Conservation (phyloP, 1,140 invertebrate genomes). For the Eriosoma lanigerum region DNA sequence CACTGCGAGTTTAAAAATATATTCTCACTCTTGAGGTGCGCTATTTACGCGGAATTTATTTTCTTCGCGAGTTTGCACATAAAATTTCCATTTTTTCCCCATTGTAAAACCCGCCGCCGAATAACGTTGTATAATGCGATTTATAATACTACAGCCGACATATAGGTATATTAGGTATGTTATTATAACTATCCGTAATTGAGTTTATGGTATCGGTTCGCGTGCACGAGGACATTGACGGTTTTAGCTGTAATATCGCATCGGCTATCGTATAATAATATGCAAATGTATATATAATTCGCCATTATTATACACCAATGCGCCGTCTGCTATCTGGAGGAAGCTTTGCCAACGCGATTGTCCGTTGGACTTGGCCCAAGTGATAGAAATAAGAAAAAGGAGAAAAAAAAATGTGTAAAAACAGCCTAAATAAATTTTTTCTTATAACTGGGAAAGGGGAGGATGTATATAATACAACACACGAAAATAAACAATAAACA, state of each 20-base stretch:
- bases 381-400: neutral
- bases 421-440: neutral
- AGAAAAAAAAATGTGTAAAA: slow-evolving; percentile 3
- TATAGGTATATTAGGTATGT: too few species aligned
- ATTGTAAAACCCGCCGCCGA: too few species aligned
- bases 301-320: too few species aligned
- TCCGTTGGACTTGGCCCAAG: neutral
- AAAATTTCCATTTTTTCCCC: too few species aligned
- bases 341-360: neutral
- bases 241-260: neutral
- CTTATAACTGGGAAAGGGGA: too few species aligned
- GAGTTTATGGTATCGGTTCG: slow-evolving; percentile 31
- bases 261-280: neutral
- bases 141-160: too few species aligned
- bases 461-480: neutral
- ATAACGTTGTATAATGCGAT: too few species aligned
- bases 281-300: slow-evolving; percentile 14
- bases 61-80: too few species aligned
- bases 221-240: neutral
- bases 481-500: slow-evolving; percentile 11
- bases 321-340: too few species aligned
- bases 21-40: too few species aligned
- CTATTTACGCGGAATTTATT: too few species aligned
- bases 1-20: too few species aligned
- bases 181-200: neutral